Evolutionary conservation across 2,797 vertebrate species (phyloP).

Genomic region (Apogon hyalosoma): DNA sequence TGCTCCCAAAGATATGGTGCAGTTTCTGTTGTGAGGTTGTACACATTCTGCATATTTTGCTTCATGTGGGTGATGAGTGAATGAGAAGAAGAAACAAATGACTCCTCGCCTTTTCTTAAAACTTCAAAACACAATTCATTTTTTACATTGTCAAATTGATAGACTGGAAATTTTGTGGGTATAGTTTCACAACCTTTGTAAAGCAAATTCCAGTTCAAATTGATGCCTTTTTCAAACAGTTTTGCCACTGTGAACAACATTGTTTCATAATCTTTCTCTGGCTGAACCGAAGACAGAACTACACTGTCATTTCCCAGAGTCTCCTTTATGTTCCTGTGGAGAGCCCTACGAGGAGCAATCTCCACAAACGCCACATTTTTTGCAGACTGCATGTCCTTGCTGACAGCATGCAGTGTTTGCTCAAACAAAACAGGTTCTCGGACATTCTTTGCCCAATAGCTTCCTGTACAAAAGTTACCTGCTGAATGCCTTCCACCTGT

Average conservation of each 20-base stretch:
- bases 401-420: conserved; percentile 76
- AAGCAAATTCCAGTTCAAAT: conserved; percentile 81
- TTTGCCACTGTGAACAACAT: conserved; percentile 76
- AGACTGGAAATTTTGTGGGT: conserved; percentile 82
- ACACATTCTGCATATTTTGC: conserved; percentile 70
- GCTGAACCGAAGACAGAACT: conserved; percentile 83
- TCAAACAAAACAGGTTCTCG: conserved; percentile 87
- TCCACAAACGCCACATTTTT: conserved; percentile 87
- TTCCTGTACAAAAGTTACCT: conserved; percentile 84
- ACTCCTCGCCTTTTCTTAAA: conserved; percentile 72
- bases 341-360: conserved; percentile 84
- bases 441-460: conserved; percentile 88
- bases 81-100: conserved; percentile 64
- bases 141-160: conserved; percentile 86
- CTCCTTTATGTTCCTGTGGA: conserved; percentile 87
- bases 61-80: conserved; percentile 69
- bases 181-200: conserved; percentile 81
- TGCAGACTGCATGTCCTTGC: conserved; percentile 50
- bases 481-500: conserved; percentile 76
- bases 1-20: conserved; percentile 87
- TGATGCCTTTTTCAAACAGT: conserved; percentile 82
- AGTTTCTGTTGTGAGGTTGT: conserved; percentile 73
- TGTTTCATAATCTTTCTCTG: conserved; percentile 78
- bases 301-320: conserved; percentile 79
- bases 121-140: conserved; percentile 79